A percentile compares a stretch with the other conserved stretches of the same genome.
Conservation (phyloP, 1,140 invertebrate genomes). For the Leptinotarsa lineolata region DNA sequence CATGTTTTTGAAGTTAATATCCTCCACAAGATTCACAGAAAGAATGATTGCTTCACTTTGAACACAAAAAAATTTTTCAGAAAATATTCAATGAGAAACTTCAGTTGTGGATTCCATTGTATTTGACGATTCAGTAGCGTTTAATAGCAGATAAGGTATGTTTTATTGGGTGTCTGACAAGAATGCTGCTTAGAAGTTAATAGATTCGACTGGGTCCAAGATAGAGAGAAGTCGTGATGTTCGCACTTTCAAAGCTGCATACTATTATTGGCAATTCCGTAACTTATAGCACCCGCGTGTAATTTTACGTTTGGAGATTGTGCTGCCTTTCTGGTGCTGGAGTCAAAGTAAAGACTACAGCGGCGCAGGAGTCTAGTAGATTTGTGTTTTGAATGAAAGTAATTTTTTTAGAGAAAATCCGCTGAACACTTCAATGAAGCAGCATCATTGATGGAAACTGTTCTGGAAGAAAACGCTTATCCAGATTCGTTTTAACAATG, state of each 20-base stretch:
- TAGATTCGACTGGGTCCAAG: conserved; percentile 15
- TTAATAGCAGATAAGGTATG: neutral
- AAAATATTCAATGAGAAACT: too few relatives aligned
- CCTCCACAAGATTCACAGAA: too few relatives aligned
- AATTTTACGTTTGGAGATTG: conserved; percentile 17
- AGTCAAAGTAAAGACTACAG: neutral
- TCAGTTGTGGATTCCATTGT: too few relatives aligned
- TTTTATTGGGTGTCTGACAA: conserved; percentile 8
- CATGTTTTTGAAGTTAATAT: too few relatives aligned
- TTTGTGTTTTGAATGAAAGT: too few relatives aligned
- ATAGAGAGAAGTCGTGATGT: conserved; percentile 22
- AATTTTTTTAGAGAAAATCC: too few relatives aligned
- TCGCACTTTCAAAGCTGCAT: conserved; percentile 25
- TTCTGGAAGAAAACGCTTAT: too few relatives aligned
- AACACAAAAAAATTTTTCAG: too few relatives aligned
- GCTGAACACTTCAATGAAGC: too few relatives aligned
- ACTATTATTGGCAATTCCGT: conserved; percentile 17
- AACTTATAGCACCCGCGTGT: conserved; percentile 9
- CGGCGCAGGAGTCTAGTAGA: neutral
- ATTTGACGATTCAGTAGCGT: neutral
- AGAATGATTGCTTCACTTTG: too few relatives aligned
- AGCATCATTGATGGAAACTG: too few relatives aligned
- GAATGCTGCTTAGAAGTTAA: conserved; percentile 26
- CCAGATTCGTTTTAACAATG: too few relatives aligned
- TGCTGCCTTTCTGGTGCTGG: neutral